phyloP scores from a whole-genome alignment of 2,888 invertebrate species.

The Synanthedon formicaeformis region DNA sequence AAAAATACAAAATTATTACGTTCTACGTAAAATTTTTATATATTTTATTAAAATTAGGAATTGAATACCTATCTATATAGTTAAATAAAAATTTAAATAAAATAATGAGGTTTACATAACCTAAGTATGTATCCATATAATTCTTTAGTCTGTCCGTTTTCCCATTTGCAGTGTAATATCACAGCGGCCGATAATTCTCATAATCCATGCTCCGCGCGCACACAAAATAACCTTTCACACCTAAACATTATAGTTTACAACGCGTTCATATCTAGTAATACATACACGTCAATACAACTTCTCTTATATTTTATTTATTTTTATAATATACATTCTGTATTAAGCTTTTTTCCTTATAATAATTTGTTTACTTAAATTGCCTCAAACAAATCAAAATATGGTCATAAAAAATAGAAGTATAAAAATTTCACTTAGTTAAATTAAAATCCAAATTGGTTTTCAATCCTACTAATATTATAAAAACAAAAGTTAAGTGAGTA shows the following conservation, averaged over 20 bases:
- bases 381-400: no score
- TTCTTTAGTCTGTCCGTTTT: constrained; percentile 15
- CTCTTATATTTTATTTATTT: no score
- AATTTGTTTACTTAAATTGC: no score
- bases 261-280: not conserved
- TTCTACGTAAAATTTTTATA: no score
- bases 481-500: no score
- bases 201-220: constrained; percentile 38
- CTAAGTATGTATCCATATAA: constrained; percentile 25
- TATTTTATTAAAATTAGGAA: no score
- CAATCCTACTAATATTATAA: not conserved
- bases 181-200: constrained; percentile 50
- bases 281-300: no score
- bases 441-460: not conserved
- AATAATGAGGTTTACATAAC: not conserved
- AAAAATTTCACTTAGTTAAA: not conserved
- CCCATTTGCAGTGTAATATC: constrained; percentile 44
- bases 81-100: no score
- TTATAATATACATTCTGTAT: not conserved
- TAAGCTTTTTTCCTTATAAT: no score
- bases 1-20: no score
- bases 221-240: constrained; percentile 63
- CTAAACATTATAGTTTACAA: constrained; percentile 14
- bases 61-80: no score
- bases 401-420: no score